Conservation (phyloP, 2,113 vertebrate species). For the Neolamprologus modestus region DNA sequence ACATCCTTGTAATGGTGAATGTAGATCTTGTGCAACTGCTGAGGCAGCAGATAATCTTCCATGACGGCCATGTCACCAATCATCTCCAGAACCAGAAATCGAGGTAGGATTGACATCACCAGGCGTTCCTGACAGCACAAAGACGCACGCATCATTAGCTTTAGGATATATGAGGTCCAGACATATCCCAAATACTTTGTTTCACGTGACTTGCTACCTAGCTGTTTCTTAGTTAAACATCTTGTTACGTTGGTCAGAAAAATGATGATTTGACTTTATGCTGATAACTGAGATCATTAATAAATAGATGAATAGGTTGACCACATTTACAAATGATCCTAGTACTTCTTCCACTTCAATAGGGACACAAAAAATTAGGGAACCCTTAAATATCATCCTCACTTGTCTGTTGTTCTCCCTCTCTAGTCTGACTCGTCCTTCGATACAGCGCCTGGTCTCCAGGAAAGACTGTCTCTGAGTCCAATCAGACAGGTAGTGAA, state of each 20-base stretch:
- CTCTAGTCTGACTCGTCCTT: slow-evolving; percentile 82
- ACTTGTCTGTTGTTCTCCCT: slow-evolving; percentile 88
- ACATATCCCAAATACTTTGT: neutral
- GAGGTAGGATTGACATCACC: slow-evolving; percentile 61
- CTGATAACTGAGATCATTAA: neutral
- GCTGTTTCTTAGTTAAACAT: neutral
- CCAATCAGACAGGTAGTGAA: slow-evolving; percentile 85
- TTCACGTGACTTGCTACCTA: neutral
- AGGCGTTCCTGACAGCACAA: slow-evolving; percentile 48
- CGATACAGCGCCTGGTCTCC: slow-evolving; percentile 85
- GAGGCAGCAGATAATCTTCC: slow-evolving; percentile 42
- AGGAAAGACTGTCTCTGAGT: slow-evolving; percentile 88
- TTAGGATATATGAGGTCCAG: neutral
- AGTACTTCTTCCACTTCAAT: neutral
- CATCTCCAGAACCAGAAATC: slow-evolving; percentile 62
- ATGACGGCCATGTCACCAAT: slow-evolving; percentile 48
- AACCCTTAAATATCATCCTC: neutral
- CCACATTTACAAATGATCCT: neutral
- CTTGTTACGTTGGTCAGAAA: neutral
- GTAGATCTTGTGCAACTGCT: slow-evolving; percentile 65
- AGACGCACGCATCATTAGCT: neutral
- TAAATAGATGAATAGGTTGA: neutral
- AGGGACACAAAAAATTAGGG: neutral
- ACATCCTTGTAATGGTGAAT: slow-evolving; percentile 65
- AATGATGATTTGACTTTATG: neutral